These are phyloP conservation scores for Rhombomys opimus DNA, from an alignment of 2,113 vertebrate species.

Conservation along the genomic window DNA sequence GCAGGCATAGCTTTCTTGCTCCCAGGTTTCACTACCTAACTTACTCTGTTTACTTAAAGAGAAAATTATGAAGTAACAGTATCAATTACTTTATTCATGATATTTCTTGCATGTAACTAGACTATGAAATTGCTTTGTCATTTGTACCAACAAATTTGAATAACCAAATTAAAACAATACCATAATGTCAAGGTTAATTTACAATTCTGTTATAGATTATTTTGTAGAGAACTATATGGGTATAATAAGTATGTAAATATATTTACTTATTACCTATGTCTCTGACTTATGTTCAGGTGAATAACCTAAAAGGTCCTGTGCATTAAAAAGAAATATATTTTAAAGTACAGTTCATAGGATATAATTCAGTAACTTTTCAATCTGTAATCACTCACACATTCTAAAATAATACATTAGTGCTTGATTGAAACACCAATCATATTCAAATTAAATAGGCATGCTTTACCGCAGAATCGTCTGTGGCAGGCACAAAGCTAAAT, in stretches of 20 bases:
- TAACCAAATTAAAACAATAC: slow-evolving; percentile 64
- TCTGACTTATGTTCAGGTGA: neutral
- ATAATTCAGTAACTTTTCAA: neutral
- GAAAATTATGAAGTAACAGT: slow-evolving; percentile 46
- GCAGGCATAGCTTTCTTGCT: neutral
- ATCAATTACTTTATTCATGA: slow-evolving; percentile 53
- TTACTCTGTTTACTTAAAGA: slow-evolving; percentile 23
- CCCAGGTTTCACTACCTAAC: neutral
- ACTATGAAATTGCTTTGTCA: slow-evolving; percentile 67
- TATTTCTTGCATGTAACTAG: slow-evolving; percentile 45
- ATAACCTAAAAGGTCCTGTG: neutral
- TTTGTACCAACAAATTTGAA: slow-evolving; percentile 64
- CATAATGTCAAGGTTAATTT: slow-evolving; percentile 49
- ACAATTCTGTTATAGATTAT: slow-evolving; percentile 55
- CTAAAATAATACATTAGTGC: slow-evolving; percentile 1
- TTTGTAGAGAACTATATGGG: slow-evolving; percentile 29
- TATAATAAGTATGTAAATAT: slow-evolving; percentile 34
- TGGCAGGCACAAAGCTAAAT: slow-evolving; percentile 45
- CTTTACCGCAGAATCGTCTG: slow-evolving; percentile 27
- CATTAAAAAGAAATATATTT: slow-evolving; percentile 14
- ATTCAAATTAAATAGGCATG: slow-evolving; percentile 52
- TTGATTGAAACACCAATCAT: neutral
- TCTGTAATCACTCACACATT: slow-evolving; percentile 42
- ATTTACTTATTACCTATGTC: slow-evolving; percentile 26
- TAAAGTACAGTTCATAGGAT: slow-evolving; percentile 7